Evolutionary conservation across 2,888 invertebrate genomes (phyloP), one percentile per base, ranked within the genome.

Genomic region (Archaeoteleia sp.): DNA sequence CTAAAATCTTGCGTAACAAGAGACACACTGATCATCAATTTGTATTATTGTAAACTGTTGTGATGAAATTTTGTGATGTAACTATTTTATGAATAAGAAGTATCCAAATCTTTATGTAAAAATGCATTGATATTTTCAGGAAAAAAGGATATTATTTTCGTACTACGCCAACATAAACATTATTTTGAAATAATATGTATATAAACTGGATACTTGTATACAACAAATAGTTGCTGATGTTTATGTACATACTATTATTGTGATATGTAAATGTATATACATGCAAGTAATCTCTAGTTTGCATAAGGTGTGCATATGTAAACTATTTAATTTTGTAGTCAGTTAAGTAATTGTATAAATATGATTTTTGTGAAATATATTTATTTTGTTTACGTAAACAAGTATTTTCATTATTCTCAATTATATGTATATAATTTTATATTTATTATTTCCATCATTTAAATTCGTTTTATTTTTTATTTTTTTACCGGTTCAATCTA

Each of bases 401-500:
- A 54, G 57, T 53, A 55, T 57, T 53, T 60, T 70, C 60, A 48
- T 62, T 37, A 17, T 25, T 10, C 27, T 53, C 20, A 20, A 45
- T 51, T 60, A 35, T n/a, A n/a, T 37, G 15, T 27, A 15, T 40
- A 29, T 17, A 6, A 13, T 53, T 53, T 40, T 46, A n/a, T 39
- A 23, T 20, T 30, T 20, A n/a, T 39, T 15, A 15, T 35, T 25
- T 20, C 6, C 35, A 14, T 32, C 0, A 30, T n/a, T 43, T 8
- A 4, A 42, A 69, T 63, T 62, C 8, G 25, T 49, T 53, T 68
- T 68, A 42, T 69, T 67, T 57, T 65, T 63, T 51, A 57, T 72
- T 71, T 74, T 75, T 75, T 74, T 75, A 71, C 66, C 72, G 74
- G 71, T 74, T 62, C 57, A 48, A 49, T 62, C 53, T 54, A 63